A percentile compares a stretch with the other conserved stretches of the same genome.
Conservation (phyloP, 2,797 vertebrate species). For the Sylvia borin region DNA sequence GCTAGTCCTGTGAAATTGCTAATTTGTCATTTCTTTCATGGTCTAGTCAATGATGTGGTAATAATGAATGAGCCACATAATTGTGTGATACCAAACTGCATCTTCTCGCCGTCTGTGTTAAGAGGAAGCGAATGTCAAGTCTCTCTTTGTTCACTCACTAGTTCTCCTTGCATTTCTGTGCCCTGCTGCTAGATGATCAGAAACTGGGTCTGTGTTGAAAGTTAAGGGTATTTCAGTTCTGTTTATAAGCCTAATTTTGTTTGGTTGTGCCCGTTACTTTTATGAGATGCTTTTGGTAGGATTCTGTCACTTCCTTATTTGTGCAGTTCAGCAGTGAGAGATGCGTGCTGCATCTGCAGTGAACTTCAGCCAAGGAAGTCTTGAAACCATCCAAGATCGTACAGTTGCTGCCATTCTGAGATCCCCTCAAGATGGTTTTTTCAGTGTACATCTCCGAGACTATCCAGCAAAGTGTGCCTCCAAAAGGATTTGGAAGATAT, state of each 20-base stretch:
- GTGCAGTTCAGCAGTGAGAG: not conserved
- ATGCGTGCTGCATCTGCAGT: fast-evolving
- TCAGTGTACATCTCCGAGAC: not conserved
- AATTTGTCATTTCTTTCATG: slow-evolving; percentile 85
- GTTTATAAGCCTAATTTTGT: not conserved
- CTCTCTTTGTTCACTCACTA: slow-evolving; percentile 63
- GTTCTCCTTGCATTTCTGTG: not conserved
- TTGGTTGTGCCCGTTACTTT: not conserved
- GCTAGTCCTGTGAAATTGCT: slow-evolving; percentile 77
- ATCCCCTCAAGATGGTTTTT: not conserved
- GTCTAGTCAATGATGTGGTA: slow-evolving; percentile 74
- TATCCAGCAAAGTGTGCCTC: not conserved
- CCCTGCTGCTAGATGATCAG: not conserved
- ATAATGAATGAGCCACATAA: slow-evolving; percentile 75
- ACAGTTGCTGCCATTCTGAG: not conserved
- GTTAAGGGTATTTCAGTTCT: not conserved
- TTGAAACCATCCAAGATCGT: not conserved
- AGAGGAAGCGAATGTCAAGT: slow-evolving; percentile 25
- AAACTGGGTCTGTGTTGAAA: not conserved
- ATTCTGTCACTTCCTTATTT: not conserved
- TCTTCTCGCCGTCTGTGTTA: slow-evolving; percentile 23
- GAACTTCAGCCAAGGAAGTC: not conserved
- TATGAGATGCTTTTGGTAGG: not conserved
- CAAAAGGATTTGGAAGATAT: not conserved
- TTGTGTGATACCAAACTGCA: slow-evolving; percentile 40